Conservation (phyloP, 2,113 vertebrate species). For the Gobiocypris rarus region DNA sequence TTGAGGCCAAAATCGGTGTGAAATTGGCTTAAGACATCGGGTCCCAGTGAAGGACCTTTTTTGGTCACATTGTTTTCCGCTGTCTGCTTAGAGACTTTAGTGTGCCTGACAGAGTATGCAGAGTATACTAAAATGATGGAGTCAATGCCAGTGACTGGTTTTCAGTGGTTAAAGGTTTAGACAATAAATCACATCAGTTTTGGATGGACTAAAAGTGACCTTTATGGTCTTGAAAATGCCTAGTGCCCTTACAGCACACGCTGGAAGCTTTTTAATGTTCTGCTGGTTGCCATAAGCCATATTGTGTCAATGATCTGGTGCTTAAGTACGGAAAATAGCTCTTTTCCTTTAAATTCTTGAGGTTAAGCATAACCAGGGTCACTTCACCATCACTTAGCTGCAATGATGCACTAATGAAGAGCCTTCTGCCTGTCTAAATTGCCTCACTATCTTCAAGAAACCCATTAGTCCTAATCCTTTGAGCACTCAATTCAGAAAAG, state of each 20-base stretch:
- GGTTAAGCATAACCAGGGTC: neutral
- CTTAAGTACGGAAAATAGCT: neutral
- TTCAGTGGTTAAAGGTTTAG: neutral
- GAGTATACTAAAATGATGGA: neutral
- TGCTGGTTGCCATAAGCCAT: neutral
- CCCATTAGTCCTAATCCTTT: neutral
- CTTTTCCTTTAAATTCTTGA: neutral
- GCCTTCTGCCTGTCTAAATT: neutral
- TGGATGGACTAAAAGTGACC: neutral
- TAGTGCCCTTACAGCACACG: neutral
- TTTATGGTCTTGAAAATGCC: neutral
- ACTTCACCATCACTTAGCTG: neutral
- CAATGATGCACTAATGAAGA: neutral
- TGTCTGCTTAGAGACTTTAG: neutral
- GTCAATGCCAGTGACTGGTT: neutral
- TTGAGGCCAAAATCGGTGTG: too few species aligned
- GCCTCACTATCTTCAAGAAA: neutral
- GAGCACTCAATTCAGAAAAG: neutral
- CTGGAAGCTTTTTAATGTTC: neutral
- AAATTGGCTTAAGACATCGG: neutral
- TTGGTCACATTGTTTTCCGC: neutral
- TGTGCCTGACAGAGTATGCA: slow-evolving; percentile 3
- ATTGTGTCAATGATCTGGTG: too few species aligned
- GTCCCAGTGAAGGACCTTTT: slow-evolving; percentile 46
- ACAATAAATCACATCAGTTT: neutral